phyloP scores from a whole-genome alignment of 2,797 vertebrate species.

The Coccyzus lansbergi region DNA sequence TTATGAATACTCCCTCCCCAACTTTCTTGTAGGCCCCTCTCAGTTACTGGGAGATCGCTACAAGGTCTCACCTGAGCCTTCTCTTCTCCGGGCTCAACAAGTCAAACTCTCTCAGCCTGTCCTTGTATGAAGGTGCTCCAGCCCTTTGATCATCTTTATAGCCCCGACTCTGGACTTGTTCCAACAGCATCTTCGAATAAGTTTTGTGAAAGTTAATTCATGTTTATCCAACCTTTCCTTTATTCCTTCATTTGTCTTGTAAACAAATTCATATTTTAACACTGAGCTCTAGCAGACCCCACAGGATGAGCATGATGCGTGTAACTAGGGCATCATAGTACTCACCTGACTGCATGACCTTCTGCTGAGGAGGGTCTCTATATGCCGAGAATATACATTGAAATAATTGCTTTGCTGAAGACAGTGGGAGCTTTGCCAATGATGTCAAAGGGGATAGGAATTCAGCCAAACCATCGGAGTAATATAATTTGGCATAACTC shows the following conservation, averaged over 20 bases:
- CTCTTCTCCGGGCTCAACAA: no score
- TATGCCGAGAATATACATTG: background rate
- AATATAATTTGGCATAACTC: conserved; percentile 47
- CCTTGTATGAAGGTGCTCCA: no score
- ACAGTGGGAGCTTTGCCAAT: background rate
- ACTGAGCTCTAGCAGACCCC: background rate
- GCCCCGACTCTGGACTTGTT: no score
- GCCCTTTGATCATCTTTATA: no score
- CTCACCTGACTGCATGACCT: background rate
- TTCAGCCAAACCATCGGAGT: conserved; percentile 39
- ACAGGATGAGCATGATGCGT: background rate
- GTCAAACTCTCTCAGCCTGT: no score
- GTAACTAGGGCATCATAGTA: background rate
- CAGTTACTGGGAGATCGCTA: no score
- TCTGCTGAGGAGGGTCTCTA: background rate
- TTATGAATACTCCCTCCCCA: no score
- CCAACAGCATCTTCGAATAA: background rate
- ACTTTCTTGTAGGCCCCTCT: no score
- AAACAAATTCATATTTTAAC: background rate
- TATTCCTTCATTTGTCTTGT: background rate
- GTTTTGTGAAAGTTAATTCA: background rate
- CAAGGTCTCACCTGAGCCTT: no score
- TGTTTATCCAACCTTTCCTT: background rate
- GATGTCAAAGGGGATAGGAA: conserved; percentile 34
- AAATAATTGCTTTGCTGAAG: conserved; percentile 34